Conservation (phyloP, 2,888 invertebrate genomes). For the Amorpha juglandis region DNA sequence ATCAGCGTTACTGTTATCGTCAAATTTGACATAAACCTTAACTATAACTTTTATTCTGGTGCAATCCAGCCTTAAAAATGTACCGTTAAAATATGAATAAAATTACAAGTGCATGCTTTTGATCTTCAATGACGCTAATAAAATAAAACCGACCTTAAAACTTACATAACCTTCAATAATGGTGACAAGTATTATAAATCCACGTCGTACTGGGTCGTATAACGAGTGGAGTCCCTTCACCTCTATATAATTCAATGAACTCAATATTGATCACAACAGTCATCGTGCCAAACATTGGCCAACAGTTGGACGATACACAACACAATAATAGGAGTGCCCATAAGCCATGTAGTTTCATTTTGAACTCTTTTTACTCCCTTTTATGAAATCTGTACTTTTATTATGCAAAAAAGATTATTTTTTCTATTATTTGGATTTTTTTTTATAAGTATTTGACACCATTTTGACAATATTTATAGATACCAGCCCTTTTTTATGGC, state of each 20-base stretch:
- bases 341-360: not conserved
- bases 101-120: not conserved
- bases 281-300: slow-evolving; percentile 24
- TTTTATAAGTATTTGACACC: too few relatives aligned
- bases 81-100: too few relatives aligned
- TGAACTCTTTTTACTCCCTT: not conserved
- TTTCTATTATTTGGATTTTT: too few relatives aligned
- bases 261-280: slow-evolving; percentile 16
- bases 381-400: too few relatives aligned
- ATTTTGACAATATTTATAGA: too few relatives aligned
- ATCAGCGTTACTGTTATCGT: too few relatives aligned
- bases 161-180: slow-evolving; percentile 16
- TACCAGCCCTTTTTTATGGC: too few relatives aligned
- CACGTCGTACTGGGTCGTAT: not conserved
- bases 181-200: slow-evolving; percentile 19
- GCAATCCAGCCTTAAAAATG: too few relatives aligned
- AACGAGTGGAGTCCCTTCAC: slow-evolving; percentile 18
- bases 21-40: too few relatives aligned
- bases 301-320: slow-evolving; percentile 28
- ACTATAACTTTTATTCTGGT: too few relatives aligned
- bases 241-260: slow-evolving; percentile 25
- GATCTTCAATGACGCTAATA: not conserved
- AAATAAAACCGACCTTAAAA: slow-evolving; percentile 15
- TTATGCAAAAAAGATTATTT: too few relatives aligned
- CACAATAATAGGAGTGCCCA: not conserved